Evolutionary conservation across 2,888 invertebrate genomes (phyloP).

Genomic region (Scotopteryx bipunctaria): DNA sequence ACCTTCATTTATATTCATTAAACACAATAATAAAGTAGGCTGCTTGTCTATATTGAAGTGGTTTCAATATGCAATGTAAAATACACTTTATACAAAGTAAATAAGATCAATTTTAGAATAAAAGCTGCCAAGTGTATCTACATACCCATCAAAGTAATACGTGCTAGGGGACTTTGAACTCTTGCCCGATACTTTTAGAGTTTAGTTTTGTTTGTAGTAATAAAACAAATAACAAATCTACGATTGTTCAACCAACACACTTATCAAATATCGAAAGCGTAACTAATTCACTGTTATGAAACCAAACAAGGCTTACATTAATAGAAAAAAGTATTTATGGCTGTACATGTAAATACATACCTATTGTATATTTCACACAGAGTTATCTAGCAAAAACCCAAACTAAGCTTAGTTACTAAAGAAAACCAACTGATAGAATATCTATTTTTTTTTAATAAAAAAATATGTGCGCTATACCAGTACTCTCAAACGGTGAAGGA

Average conservation of each 20-base stretch:
- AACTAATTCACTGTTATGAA: constrained; percentile 14
- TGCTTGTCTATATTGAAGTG: constrained; percentile 48
- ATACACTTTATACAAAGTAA: constrained; percentile 37
- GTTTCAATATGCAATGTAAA: constrained; percentile 36
- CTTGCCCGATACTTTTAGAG: constrained; percentile 11
- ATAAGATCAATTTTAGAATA: constrained; percentile 42
- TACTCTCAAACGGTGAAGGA: too few species aligned
- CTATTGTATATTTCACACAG: too few species aligned
- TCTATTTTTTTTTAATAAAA: too few species aligned
- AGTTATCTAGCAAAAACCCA: too few species aligned
- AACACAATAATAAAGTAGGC: constrained; percentile 59
- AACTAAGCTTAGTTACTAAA: too few species aligned
- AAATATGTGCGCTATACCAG: too few species aligned
- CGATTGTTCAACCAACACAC: constrained; percentile 12
- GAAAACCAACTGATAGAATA: too few species aligned
- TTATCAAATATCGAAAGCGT: constrained; percentile 21
- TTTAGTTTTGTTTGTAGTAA: constrained; percentile 12
- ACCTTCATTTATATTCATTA: constrained; percentile 68
- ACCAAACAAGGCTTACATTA: constrained; percentile 6
- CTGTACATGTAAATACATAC: too few species aligned
- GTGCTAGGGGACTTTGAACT: constrained; percentile 18
- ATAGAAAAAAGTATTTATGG: background rate
- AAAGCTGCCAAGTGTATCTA: constrained; percentile 9
- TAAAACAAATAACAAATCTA: constrained; percentile 14
- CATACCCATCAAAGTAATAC: constrained; percentile 14